These are phyloP conservation scores for Polydrusus tereticollis DNA, from an alignment of 2,888 invertebrate species.

Conservation along the genomic window DNA sequence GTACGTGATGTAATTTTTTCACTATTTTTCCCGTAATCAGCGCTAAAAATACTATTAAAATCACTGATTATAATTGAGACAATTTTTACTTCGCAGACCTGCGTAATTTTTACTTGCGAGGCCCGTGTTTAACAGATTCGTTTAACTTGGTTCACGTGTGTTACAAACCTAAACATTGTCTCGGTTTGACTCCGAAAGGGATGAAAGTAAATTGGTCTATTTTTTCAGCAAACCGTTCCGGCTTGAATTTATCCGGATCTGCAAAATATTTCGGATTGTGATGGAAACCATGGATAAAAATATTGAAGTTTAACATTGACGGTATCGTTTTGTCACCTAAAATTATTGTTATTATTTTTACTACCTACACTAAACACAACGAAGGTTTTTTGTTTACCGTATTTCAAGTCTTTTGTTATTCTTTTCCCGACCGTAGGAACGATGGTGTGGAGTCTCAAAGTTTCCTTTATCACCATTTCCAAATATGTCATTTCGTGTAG, in stretches of 20 bases:
- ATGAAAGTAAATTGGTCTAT: conserved; percentile 43
- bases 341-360: neutral
- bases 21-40: too few species aligned
- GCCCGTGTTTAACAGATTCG: too few species aligned
- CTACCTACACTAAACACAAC: too few species aligned
- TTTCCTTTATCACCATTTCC: conserved; percentile 58
- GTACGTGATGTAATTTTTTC: too few species aligned
- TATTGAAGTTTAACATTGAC: conserved; percentile 28
- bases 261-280: conserved; percentile 46
- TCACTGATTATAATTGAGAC: too few species aligned
- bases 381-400: conserved; percentile 7
- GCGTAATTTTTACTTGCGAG: too few species aligned
- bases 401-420: conserved; percentile 33
- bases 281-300: conserved; percentile 46
- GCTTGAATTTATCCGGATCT: conserved; percentile 47
- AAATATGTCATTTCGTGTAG: conserved; percentile 55
- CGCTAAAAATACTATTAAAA: too few species aligned
- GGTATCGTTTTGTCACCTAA: conserved; percentile 36
- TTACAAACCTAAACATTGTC: conserved; percentile 50
- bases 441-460: conserved; percentile 54
- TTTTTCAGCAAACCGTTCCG: conserved; percentile 43
- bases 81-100: too few species aligned
- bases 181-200: conserved; percentile 51
- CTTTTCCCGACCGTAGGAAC: conserved; percentile 40
- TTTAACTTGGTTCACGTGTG: too few species aligned